These are phyloP conservation scores for Urophycis tenuis DNA, from an alignment of 2,797 vertebrate species.

Conservation along the genomic window DNA sequence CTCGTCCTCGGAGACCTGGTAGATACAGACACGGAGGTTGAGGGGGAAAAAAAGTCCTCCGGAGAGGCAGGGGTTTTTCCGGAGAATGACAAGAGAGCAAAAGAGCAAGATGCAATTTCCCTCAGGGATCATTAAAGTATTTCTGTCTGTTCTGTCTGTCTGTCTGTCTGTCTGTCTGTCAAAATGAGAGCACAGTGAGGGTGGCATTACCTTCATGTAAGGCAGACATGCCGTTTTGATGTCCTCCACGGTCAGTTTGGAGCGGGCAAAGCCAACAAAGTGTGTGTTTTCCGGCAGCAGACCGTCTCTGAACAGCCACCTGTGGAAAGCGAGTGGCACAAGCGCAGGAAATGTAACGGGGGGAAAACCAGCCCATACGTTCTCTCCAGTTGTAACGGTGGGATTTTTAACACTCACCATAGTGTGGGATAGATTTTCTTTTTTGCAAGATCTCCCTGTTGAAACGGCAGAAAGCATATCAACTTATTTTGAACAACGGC, in stretches of 20 bases:
- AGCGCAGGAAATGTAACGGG: neutral
- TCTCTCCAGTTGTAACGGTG: neutral
- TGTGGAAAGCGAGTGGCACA: slow-evolving; percentile 37
- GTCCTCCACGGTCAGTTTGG: slow-evolving; percentile 73
- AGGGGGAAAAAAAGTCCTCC: neutral
- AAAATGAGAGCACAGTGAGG: too few species aligned
- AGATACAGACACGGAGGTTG: slow-evolving; percentile 6
- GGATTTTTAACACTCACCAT: slow-evolving; percentile 66
- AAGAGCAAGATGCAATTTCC: too few species aligned
- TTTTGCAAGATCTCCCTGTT: slow-evolving; percentile 80
- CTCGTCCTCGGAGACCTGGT: slow-evolving; percentile 70
- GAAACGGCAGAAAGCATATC: slow-evolving; percentile 18
- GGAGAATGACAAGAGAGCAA: neutral
- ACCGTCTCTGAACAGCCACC: slow-evolving; percentile 86
- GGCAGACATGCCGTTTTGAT: slow-evolving; percentile 76
- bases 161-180: too few species aligned
- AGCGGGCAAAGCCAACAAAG: slow-evolving; percentile 83
- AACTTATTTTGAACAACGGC: neutral
- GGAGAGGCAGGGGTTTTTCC: neutral
- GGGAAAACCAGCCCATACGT: neutral
- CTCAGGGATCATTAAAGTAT: too few species aligned
- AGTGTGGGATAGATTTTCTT: slow-evolving; percentile 87
- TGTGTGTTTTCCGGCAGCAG: slow-evolving; percentile 79
- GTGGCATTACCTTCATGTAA: slow-evolving; percentile 74
- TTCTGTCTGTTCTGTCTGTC: too few species aligned